phyloP scores from a whole-genome alignment of 1,140 invertebrate species.

The Thrips palmi region DNA sequence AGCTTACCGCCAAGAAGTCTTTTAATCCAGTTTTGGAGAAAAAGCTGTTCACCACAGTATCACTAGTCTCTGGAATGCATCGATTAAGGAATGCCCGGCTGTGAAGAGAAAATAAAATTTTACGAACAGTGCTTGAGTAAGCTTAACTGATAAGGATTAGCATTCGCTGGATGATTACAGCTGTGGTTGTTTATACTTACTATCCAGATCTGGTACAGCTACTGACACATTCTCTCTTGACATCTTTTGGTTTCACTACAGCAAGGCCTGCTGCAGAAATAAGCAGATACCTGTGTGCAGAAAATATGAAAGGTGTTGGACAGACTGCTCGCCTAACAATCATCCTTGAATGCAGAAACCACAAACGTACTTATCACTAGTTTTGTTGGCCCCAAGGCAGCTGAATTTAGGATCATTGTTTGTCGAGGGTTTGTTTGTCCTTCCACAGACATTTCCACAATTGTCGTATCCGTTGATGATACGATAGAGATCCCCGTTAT shows the following conservation, averaged over 20 bases:
- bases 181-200: slow-evolving; percentile 21
- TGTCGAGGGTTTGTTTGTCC: slow-evolving; percentile 24
- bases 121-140: too few species aligned
- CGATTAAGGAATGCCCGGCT: slow-evolving; percentile 31
- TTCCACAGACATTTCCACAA: slow-evolving; percentile 46
- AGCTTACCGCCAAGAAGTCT: slow-evolving; percentile 32
- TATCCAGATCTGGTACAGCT: slow-evolving; percentile 24
- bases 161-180: too few species aligned
- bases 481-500: slow-evolving; percentile 34
- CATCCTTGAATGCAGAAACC: neutral
- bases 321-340: neutral
- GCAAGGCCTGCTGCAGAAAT: slow-evolving; percentile 18
- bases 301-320: slow-evolving; percentile 9
- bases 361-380: slow-evolving; percentile 25
- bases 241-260: slow-evolving; percentile 16
- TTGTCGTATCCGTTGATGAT: slow-evolving; percentile 46
- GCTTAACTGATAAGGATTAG: too few species aligned
- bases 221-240: slow-evolving; percentile 26
- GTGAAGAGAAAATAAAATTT: slow-evolving; percentile 20
- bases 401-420: slow-evolving; percentile 19
- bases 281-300: slow-evolving; percentile 22
- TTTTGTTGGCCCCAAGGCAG: slow-evolving; percentile 30
- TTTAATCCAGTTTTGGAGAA: slow-evolving; percentile 30
- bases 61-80: slow-evolving; percentile 28
- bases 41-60: slow-evolving; percentile 24